Conservation (phyloP, 2,113 vertebrate species). For the Ivindomyrus marchei region DNA sequence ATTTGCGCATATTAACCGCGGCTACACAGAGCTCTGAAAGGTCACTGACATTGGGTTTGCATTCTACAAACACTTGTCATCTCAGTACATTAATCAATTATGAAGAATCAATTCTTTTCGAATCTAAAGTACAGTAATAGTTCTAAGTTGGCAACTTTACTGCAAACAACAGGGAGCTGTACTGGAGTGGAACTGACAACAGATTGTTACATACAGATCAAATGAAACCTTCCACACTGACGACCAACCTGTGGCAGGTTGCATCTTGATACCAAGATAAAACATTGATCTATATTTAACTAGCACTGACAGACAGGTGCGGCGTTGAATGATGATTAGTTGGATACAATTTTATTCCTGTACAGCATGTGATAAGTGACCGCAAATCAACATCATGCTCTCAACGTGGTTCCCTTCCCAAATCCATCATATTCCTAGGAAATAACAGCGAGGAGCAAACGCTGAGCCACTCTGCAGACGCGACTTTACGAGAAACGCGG, state of each 20-base stretch:
- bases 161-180: not conserved
- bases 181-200: not conserved
- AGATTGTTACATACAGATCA: not conserved
- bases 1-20: not conserved
- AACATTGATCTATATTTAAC: constrained; percentile 1
- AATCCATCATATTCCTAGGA: not conserved
- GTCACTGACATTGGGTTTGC: not conserved
- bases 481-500: not conserved
- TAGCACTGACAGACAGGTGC: not conserved
- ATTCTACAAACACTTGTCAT: not conserved
- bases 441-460: not conserved
- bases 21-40: not conserved
- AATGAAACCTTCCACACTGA: constrained; percentile 1
- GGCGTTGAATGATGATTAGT: not conserved
- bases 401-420: not conserved
- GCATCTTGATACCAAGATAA: constrained; percentile 6
- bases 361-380: constrained; percentile 11
- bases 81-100: not conserved
- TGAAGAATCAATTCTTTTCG: not conserved
- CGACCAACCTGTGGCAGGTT: constrained; percentile 4
- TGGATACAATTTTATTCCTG: not conserved
- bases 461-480: not conserved
- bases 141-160: not conserved
- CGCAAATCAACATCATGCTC: not conserved
- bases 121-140: not conserved